These are phyloP conservation scores for Alethe castanea DNA, from an alignment of 2,113 vertebrate genomes.

Conservation along the genomic window DNA sequence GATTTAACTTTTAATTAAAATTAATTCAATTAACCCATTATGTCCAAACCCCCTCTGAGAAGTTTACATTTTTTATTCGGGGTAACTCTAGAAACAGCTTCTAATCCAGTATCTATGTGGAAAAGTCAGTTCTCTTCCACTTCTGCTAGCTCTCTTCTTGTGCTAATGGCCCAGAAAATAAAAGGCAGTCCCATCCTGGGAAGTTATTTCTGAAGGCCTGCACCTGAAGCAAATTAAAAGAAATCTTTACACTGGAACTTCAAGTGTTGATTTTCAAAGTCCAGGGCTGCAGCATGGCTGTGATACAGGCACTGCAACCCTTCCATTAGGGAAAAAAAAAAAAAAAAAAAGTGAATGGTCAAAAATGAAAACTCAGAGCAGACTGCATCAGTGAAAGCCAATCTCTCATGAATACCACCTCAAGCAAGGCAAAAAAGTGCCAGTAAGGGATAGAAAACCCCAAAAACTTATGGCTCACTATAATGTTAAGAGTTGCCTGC, in stretches of 20 bases:
- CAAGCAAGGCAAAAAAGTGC: constrained; percentile 51
- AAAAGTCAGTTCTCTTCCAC: not conserved
- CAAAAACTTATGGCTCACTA: not conserved
- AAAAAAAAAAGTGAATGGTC: not conserved
- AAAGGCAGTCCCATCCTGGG: constrained; percentile 46
- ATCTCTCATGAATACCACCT: not conserved
- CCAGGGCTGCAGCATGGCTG: not conserved
- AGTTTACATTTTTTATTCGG: not conserved
- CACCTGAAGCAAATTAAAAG: constrained; percentile 17
- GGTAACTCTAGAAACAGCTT: constrained; percentile 59
- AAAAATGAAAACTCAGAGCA: not conserved
- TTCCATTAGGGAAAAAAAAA: not conserved
- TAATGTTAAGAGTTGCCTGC: not conserved
- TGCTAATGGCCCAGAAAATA: constrained; percentile 46
- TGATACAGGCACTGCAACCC: not conserved
- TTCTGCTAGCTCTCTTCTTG: not conserved
- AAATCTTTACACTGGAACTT: constrained; percentile 7
- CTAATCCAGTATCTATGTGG: constrained; percentile 45
- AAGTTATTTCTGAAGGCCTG: constrained; percentile 37
- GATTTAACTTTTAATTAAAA: constrained; percentile 43
- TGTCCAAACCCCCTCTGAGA: constrained; percentile 40
- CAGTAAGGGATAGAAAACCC: not conserved
- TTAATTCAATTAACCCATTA: not conserved
- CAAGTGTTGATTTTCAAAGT: not conserved
- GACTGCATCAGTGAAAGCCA: not conserved